phyloP scores from a whole-genome alignment of 2,113 vertebrate genomes.

The Hepsetus odoe region DNA sequence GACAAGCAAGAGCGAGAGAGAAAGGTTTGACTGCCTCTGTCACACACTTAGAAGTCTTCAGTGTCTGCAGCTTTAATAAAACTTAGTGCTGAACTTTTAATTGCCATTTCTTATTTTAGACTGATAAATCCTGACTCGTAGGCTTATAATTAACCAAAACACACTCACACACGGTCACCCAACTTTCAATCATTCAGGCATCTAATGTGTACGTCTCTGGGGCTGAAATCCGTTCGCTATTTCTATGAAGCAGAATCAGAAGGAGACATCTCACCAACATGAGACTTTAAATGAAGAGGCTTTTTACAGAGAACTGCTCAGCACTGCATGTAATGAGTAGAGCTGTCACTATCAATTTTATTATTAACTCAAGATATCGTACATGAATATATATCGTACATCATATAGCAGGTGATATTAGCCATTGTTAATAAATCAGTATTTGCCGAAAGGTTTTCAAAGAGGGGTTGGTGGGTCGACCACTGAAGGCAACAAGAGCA shows the following conservation, averaged over 20 bases:
- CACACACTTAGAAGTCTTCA: background rate
- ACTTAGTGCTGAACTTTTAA: slow-evolving; percentile 12
- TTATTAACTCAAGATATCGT: background rate
- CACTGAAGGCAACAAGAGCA: too few relatives aligned
- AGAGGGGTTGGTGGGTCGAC: too few relatives aligned
- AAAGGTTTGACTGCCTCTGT: background rate
- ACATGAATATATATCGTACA: too few relatives aligned
- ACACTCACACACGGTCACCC: background rate
- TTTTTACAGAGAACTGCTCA: background rate
- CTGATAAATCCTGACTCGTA: slow-evolving; percentile 6
- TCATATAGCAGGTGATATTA: too few relatives aligned
- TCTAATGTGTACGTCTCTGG: background rate
- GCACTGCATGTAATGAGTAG: background rate
- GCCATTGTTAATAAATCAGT: too few relatives aligned
- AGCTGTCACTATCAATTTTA: background rate
- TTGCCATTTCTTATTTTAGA: slow-evolving; percentile 29
- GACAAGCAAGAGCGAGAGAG: background rate
- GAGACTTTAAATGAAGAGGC: background rate
- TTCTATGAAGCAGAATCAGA: slow-evolving; percentile 11
- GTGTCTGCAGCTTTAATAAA: background rate
- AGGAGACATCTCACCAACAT: background rate
- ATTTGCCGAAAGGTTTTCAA: too few relatives aligned
- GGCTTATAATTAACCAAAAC: background rate
- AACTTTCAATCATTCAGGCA: background rate
- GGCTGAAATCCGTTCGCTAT: slow-evolving; percentile 6